Percentiles rank a stretch among this genome's conserved stretches.
Conservation (phyloP, 2,797 vertebrate genomes). For the Botia almorhae region DNA sequence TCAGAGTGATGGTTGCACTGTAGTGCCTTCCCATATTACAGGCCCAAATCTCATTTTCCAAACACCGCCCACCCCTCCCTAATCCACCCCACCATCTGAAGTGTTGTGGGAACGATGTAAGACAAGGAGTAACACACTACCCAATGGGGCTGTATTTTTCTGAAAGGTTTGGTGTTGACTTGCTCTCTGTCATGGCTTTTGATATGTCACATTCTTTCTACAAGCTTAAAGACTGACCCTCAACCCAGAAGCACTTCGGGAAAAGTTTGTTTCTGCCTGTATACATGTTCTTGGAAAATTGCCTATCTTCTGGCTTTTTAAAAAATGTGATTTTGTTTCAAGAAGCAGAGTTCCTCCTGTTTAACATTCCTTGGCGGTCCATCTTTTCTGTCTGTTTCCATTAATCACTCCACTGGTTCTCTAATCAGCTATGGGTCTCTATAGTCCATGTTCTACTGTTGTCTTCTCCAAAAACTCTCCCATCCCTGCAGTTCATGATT, state of each 20-base stretch:
- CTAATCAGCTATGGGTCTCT: slow-evolving; percentile 11
- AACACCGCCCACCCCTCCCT: not conserved
- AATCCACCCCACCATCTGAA: not conserved
- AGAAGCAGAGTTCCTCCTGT: slow-evolving; percentile 14
- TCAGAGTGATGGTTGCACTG: not conserved
- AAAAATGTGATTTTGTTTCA: slow-evolving; percentile 18
- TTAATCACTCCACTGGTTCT: slow-evolving; percentile 30
- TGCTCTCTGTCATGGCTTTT: slow-evolving; percentile 34
- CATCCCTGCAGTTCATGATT: not conserved
- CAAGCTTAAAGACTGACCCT: slow-evolving; percentile 44
- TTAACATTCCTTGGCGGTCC: slow-evolving; percentile 8
- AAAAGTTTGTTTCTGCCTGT: slow-evolving; percentile 34
- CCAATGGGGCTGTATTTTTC: slow-evolving; percentile 20
- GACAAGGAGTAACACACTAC: slow-evolving; percentile 18
- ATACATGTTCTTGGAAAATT: slow-evolving; percentile 15
- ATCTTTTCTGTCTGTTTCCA: slow-evolving; percentile 20
- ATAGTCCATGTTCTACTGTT: not conserved
- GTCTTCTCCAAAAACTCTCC: not conserved
- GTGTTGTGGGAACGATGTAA: slow-evolving; percentile 22
- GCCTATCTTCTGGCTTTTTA: slow-evolving; percentile 2
- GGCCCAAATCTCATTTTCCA: not conserved
- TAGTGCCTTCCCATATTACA: not conserved
- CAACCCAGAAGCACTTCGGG: slow-evolving; percentile 19
- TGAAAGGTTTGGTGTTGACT: slow-evolving; percentile 31
- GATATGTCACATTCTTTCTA: slow-evolving; percentile 42